phyloP scores from a whole-genome alignment of 2,797 vertebrate genomes.

The Liasis olivaceus region DNA sequence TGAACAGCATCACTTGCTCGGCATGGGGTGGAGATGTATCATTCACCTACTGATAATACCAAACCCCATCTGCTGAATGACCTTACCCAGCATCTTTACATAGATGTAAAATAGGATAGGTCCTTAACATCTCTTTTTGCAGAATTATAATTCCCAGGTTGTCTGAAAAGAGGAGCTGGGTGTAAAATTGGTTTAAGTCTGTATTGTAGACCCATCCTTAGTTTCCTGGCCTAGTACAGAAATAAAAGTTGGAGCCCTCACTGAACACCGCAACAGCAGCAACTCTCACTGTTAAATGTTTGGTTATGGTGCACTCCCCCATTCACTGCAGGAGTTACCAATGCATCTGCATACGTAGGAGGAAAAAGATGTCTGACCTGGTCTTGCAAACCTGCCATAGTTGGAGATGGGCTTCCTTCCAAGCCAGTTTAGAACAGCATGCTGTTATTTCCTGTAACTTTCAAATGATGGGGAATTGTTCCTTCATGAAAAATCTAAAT shows the following conservation, averaged over 20 bases:
- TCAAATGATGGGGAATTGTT: not conserved
- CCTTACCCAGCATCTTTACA: not conserved
- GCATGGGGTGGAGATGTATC: not conserved
- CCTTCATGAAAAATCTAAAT: not conserved
- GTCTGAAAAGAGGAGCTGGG: not conserved
- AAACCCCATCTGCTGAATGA: not conserved
- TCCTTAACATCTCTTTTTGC: not conserved
- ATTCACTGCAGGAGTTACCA: not conserved
- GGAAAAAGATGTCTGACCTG: not conserved
- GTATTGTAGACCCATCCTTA: not conserved
- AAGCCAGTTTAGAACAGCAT: not conserved
- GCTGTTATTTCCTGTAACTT: not conserved
- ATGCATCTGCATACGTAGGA: not conserved
- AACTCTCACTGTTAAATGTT: not conserved
- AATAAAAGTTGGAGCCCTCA: not conserved
- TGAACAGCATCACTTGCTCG: not conserved
- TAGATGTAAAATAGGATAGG: not conserved
- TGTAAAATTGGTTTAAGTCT: not conserved
- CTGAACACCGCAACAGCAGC: not conserved
- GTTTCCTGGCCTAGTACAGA: not conserved
- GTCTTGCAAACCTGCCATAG: not conserved
- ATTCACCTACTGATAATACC: not conserved
- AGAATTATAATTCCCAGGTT: not conserved
- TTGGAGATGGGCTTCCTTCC: not conserved
- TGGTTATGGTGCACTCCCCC: not conserved